Evolutionary conservation across 2,888 invertebrate species (phyloP).

Genomic region (Chrysolina oricalcia): DNA sequence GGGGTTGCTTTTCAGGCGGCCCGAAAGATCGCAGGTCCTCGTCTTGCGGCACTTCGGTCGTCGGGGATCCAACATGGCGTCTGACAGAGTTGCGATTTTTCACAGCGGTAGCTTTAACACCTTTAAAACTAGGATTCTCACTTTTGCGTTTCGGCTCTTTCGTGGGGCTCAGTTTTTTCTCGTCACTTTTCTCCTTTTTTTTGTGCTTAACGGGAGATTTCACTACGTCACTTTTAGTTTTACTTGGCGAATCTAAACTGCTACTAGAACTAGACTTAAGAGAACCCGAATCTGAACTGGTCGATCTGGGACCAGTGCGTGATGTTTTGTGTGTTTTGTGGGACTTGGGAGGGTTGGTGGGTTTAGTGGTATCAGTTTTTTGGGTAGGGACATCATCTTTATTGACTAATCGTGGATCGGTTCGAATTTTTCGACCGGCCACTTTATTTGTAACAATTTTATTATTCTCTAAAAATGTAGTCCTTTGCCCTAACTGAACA

Average conservation of each 20-base stretch:
- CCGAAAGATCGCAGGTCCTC: slow-evolving; percentile 69
- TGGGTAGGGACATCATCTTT: slow-evolving; percentile 65
- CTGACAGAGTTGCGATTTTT: slow-evolving; percentile 80
- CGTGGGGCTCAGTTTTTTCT: slow-evolving; percentile 57
- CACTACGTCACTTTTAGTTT: slow-evolving; percentile 65
- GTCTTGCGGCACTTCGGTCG: slow-evolving; percentile 74
- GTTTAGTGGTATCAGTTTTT: slow-evolving; percentile 58
- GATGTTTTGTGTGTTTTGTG: slow-evolving; percentile 47
- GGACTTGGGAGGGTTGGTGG: slow-evolving; percentile 62
- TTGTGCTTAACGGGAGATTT: slow-evolving; percentile 58
- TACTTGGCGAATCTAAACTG: slow-evolving; percentile 66
- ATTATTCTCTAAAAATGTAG: slow-evolving; percentile 67
- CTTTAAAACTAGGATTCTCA: slow-evolving; percentile 72
- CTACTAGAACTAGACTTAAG: slow-evolving; percentile 58
- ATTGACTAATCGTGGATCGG: slow-evolving; percentile 70
- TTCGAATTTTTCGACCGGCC: slow-evolving; percentile 68
- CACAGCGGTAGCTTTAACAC: slow-evolving; percentile 74
- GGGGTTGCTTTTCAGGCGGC: slow-evolving; percentile 69
- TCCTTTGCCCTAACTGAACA: slow-evolving; percentile 66
- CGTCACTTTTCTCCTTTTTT: slow-evolving; percentile 59
- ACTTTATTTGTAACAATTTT: slow-evolving; percentile 70
- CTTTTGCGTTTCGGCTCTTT: slow-evolving; percentile 55
- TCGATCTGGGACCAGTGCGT: slow-evolving; percentile 36
- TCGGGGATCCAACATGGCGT: slow-evolving; percentile 76
- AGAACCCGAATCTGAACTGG: slow-evolving; percentile 48